Percentiles rank a stretch among this genome's conserved stretches.
Evolutionary conservation across 1,140 invertebrate species (phyloP).

Genomic region (Zaprionus kolodkinae): DNA sequence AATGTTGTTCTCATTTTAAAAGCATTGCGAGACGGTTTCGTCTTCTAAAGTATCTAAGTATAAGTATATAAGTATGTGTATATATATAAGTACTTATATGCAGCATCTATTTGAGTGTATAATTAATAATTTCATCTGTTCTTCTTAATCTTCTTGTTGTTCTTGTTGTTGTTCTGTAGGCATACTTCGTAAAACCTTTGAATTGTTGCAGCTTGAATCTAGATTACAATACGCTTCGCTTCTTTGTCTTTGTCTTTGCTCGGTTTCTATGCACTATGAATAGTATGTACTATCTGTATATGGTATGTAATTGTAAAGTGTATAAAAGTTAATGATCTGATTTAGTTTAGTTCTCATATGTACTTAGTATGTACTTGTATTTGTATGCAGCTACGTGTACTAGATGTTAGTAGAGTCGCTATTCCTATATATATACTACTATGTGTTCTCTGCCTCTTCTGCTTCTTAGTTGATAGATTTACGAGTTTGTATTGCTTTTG

Average conservation of each 20-base stretch:
- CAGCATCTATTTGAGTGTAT: slow-evolving; percentile 65
- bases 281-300: slow-evolving; percentile 37
- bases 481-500: slow-evolving; percentile 66
- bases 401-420: slow-evolving; percentile 58
- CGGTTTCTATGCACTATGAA: slow-evolving; percentile 16
- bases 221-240: slow-evolving; percentile 54
- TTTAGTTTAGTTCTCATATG: slow-evolving; percentile 52
- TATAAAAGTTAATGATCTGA: slow-evolving; percentile 82
- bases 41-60: slow-evolving; percentile 72
- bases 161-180: slow-evolving; percentile 51
- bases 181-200: slow-evolving; percentile 77
- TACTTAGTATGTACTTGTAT: slow-evolving; percentile 31
- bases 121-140: slow-evolving; percentile 40
- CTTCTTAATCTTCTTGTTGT: slow-evolving; percentile 29
- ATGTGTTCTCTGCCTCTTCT: slow-evolving; percentile 20
- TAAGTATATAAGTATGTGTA: slow-evolving; percentile 58
- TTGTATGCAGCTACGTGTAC: slow-evolving; percentile 59
- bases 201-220: slow-evolving; percentile 71
- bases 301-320: slow-evolving; percentile 79
- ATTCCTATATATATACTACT: slow-evolving; percentile 40
- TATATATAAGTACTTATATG: slow-evolving; percentile 33
- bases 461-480: slow-evolving; percentile 41
- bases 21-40: slow-evolving; percentile 71
- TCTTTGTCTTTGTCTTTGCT: slow-evolving; percentile 24
- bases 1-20: slow-evolving; percentile 54